phyloP scores from a whole-genome alignment of 2,797 vertebrate genomes.

The Ciconia nigra region DNA sequence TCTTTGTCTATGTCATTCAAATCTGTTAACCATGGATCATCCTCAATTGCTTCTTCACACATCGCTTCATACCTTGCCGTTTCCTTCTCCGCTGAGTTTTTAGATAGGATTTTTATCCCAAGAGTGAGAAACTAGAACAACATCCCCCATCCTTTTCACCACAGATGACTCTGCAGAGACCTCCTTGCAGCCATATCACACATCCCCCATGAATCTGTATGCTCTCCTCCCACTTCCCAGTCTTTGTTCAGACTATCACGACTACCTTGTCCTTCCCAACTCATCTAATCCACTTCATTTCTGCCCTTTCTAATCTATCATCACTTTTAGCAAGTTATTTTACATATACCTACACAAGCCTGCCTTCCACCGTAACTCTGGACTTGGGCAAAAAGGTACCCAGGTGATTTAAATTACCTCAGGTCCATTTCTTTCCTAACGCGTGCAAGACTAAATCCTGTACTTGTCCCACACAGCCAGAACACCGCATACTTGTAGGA shows the following conservation, averaged over 20 bases:
- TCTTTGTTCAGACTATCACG: neutral
- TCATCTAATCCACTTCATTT: neutral
- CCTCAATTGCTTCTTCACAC: neutral
- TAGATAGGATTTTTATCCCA: accelerated
- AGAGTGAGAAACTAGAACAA: neutral
- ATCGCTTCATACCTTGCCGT: accelerated
- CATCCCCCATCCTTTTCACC: neutral
- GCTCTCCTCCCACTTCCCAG: neutral
- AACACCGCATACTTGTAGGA: accelerated
- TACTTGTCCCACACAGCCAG: neutral
- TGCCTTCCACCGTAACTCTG: neutral
- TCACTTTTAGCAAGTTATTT: neutral
- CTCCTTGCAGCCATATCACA: neutral
- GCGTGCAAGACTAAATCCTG: neutral
- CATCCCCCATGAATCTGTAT: neutral
- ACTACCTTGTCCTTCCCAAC: neutral
- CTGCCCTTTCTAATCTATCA: neutral
- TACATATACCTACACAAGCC: accelerated
- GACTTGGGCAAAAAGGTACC: neutral
- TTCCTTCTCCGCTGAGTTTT: neutral
- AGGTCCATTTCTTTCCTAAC: neutral
- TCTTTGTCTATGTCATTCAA: neutral
- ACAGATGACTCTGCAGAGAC: neutral
- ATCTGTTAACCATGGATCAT: neutral
- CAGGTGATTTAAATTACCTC: neutral